Conservation (phyloP, 2,888 invertebrate species). For the Catocala sponsa region DNA sequence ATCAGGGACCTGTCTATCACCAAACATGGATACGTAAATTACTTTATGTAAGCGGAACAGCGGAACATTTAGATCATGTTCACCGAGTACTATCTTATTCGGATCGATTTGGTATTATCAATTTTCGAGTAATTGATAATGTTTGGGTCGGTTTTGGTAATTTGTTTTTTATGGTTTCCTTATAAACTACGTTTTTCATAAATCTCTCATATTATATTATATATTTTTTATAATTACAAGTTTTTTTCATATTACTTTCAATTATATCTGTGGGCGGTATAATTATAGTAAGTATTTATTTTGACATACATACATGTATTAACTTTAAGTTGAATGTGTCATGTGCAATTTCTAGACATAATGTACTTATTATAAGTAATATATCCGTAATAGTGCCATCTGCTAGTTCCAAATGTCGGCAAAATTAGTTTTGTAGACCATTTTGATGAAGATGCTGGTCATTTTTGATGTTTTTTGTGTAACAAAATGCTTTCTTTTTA, state of each 20-base stretch:
- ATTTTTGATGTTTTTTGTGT: slow-evolving; percentile 47
- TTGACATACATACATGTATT: slow-evolving; percentile 3
- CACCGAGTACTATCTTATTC: too few relatives aligned
- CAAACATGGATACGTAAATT: too few relatives aligned
- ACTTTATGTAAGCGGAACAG: too few relatives aligned
- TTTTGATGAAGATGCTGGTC: slow-evolving; percentile 61
- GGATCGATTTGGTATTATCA: too few relatives aligned
- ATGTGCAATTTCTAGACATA: slow-evolving; percentile 57
- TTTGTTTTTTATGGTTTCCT: too few relatives aligned
- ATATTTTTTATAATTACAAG: too few relatives aligned
- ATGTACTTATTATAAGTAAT: slow-evolving; percentile 50
- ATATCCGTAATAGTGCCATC: slow-evolving; percentile 50
- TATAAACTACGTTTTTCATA: too few relatives aligned
- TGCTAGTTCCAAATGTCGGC: slow-evolving; percentile 38
- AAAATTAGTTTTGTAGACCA: slow-evolving; percentile 33
- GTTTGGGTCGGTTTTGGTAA: too few relatives aligned
- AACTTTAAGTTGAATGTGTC: slow-evolving; percentile 38
- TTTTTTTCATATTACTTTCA: not conserved
- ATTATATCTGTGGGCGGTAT: not conserved
- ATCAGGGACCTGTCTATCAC: too few relatives aligned
- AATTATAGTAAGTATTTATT: slow-evolving; percentile 1
- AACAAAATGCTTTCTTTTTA: slow-evolving; percentile 30
- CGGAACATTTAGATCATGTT: too few relatives aligned
- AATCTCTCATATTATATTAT: too few relatives aligned
- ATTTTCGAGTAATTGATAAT: too few relatives aligned